A percentile compares a stretch with the other conserved stretches of the same genome.
Evolutionary conservation across 2,888 invertebrate genomes (phyloP).

Genomic region (Limenitis arthemis): DNA sequence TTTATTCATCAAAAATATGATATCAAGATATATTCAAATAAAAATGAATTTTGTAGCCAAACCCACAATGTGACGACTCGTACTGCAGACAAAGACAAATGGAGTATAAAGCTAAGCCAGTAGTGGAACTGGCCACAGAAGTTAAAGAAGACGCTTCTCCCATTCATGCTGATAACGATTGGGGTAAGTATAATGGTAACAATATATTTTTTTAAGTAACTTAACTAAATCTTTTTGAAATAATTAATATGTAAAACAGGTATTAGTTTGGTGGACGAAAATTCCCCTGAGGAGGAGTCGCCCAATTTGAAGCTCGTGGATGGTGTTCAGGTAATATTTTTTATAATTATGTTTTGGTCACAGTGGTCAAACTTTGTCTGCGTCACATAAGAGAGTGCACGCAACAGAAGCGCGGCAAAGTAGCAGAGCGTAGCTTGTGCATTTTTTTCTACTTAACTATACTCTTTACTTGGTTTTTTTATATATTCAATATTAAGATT

Average conservation of each 20-base stretch:
- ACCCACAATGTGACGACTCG: constrained; percentile 89
- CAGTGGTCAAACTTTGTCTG: too few relatives aligned
- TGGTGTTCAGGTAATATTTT: constrained; percentile 50
- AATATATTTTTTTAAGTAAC: neutral
- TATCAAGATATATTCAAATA: neutral
- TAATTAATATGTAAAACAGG: constrained; percentile 44
- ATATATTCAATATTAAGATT: too few relatives aligned
- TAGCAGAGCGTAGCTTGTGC: too few relatives aligned
- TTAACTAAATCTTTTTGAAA: neutral
- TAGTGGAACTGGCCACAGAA: constrained; percentile 65
- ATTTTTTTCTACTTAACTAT: too few relatives aligned
- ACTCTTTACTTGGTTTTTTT: too few relatives aligned
- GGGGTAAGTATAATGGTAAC: constrained; percentile 76
- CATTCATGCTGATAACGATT: constrained; percentile 91
- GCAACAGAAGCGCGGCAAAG: neutral
- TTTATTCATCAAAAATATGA: too few relatives aligned
- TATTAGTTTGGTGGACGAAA: constrained; percentile 82
- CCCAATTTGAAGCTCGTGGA: constrained; percentile 55
- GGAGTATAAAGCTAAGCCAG: constrained; percentile 72
- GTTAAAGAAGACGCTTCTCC: constrained; percentile 71
- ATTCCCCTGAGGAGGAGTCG: constrained; percentile 63
- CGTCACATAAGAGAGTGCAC: neutral
- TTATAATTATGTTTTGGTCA: neutral
- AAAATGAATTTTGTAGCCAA: constrained; percentile 71
- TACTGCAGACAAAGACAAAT: constrained; percentile 80